These are phyloP conservation scores for Microctonus hyperodae DNA, from an alignment of 2,888 invertebrate genomes.

Conservation along the genomic window DNA sequence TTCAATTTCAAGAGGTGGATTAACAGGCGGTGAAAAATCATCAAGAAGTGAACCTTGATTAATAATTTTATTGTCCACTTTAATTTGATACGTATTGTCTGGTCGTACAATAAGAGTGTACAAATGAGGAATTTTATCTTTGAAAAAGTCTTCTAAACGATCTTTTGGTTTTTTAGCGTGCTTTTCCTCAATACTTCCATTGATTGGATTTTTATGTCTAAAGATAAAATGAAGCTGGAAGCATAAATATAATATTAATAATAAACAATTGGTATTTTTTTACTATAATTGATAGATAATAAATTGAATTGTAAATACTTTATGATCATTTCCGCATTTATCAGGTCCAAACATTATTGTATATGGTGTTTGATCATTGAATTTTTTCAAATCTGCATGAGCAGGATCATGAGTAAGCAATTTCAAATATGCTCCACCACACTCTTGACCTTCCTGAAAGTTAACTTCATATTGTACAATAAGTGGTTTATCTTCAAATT, in stretches of 20 bases:
- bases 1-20: conserved; percentile 93
- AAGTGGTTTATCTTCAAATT: conserved; percentile 82
- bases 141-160: conserved; percentile 84
- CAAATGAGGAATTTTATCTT: conserved; percentile 92
- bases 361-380: conserved; percentile 96
- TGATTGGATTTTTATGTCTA: conserved; percentile 92
- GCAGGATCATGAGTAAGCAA: conserved; percentile 79
- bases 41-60: conserved; percentile 87
- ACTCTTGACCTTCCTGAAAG: conserved; percentile 96
- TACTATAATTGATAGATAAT: neutral
- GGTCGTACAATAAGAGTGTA: conserved; percentile 81
- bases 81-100: conserved; percentile 82
- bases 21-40: conserved; percentile 92
- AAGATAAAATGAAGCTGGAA: conserved; percentile 83
- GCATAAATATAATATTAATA: conserved; percentile 35
- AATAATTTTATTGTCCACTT: conserved; percentile 82
- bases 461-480: conserved; percentile 94
- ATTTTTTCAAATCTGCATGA: conserved; percentile 74
- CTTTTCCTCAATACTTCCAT: conserved; percentile 90
- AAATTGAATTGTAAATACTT: conserved; percentile 69
- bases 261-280: neutral
- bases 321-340: conserved; percentile 96
- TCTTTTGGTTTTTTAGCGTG: conserved; percentile 92
- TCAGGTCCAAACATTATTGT: conserved; percentile 99
- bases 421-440: conserved; percentile 98